These are phyloP conservation scores for Cryptocephalus moraei DNA, from an alignment of 2,888 invertebrate genomes.

Conservation along the genomic window DNA sequence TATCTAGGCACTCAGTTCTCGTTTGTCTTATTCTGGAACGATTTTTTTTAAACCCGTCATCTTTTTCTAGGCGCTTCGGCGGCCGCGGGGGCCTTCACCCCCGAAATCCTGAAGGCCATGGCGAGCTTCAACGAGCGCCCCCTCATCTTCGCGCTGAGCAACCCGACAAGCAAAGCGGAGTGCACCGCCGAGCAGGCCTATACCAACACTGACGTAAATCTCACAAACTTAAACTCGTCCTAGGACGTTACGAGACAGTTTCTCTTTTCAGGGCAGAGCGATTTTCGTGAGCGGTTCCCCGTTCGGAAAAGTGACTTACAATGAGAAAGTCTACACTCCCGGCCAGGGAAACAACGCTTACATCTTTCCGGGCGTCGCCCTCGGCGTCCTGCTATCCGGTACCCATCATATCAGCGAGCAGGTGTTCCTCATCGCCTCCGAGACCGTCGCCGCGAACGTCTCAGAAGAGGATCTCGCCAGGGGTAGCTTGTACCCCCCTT, in stretches of 20 bases:
- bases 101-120: slow-evolving; percentile 79
- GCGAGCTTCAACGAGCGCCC: slow-evolving; percentile 77
- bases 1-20: too few species aligned
- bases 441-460: slow-evolving; percentile 76
- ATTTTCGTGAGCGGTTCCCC: slow-evolving; percentile 96
- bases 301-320: slow-evolving; percentile 73
- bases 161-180: slow-evolving; percentile 96
- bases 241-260: neutral
- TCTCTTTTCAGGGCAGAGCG: slow-evolving; percentile 65
- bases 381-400: slow-evolving; percentile 90
- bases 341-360: slow-evolving; percentile 98
- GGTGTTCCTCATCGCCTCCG: slow-evolving; percentile 90
- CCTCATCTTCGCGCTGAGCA: slow-evolving; percentile 92
- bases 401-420: slow-evolving; percentile 90
- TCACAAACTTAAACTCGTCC: neutral
- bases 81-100: slow-evolving; percentile 81
- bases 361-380: slow-evolving; percentile 92
- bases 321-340: slow-evolving; percentile 73
- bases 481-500: slow-evolving; percentile 90
- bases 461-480: slow-evolving; percentile 67
- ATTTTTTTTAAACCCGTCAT: too few species aligned
- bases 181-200: slow-evolving; percentile 97
- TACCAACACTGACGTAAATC: slow-evolving; percentile 68
- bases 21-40: too few species aligned
- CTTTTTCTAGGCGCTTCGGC: slow-evolving; percentile 79